These are phyloP conservation scores for Pardalotus punctatus DNA, from an alignment of 2,113 vertebrate species.

Conservation along the genomic window DNA sequence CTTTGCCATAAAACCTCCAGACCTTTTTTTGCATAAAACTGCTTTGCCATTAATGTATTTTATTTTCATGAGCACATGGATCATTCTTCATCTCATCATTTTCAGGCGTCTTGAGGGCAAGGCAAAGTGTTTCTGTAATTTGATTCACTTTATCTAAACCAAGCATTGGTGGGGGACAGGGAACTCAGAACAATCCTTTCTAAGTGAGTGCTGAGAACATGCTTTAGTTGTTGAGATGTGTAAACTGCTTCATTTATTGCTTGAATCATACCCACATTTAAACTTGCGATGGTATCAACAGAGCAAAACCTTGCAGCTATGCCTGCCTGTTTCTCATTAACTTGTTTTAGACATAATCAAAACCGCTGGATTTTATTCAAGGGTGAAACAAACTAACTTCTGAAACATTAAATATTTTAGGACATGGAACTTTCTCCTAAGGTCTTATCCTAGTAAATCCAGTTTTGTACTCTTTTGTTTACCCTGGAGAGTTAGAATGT, in stretches of 20 bases:
- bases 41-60: neutral
- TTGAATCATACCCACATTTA: neutral
- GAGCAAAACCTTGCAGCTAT: neutral
- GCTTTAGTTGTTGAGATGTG: neutral
- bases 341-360: neutral
- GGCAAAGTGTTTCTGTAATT: neutral
- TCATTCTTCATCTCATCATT: neutral
- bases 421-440: neutral
- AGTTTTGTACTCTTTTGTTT: neutral
- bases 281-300: neutral
- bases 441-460: neutral
- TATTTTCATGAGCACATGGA: neutral
- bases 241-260: neutral
- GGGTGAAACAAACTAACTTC: neutral
- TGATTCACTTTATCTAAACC: neutral
- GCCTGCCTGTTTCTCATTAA: neutral
- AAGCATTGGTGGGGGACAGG: neutral
- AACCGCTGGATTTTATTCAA: neutral
- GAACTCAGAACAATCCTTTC: neutral
- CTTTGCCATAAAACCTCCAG: neutral
- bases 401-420: neutral
- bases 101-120: neutral
- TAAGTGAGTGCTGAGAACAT: neutral
- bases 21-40: neutral
- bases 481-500: neutral